Base-by-base conservation (phyloP, 2,113 vertebrate species). In the Cairina moschata region DNA sequence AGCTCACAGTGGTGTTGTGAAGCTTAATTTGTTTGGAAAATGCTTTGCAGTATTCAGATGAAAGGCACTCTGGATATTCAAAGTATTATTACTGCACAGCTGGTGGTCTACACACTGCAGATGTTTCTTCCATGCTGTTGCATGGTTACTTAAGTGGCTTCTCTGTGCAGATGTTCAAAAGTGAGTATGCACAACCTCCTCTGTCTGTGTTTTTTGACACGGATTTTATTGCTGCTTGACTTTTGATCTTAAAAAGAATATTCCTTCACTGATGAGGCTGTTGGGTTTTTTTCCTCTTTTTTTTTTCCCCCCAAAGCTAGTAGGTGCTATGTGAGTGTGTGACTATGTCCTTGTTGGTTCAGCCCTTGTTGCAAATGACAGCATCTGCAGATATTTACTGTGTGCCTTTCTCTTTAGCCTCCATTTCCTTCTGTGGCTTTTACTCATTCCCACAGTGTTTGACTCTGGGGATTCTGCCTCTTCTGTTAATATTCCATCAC, bases 391-490 rank as follows among this genome's bases (percentile, higher is more conserved):
- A 63, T 96, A 94, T 88, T 97, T 97, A 97, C 79, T 89, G 77
- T 74, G 73, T 77, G 69, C 92, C 95, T 96, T 97, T 95, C 96
- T 95, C 95, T 96, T 95, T 90, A 95, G 94, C 90, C 79, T 95
- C 86, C 54, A 88, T 94, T 97, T 97, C 95, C 96, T 96, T 89
- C 94, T 96, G 97, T 96, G 95, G 96, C 91, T 97, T 97, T 96
- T 96, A 83, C 62, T 97, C 28, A 0, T 97, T 97, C 91, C 95
- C 86, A 88, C 90, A 92, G 69, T 77, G 69, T 93, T 83, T 88
- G 72, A 86, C 84, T 93, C 86, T 42, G 26, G 83, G 78, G 69
- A 93, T 48, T 84, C 79, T 68, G 92, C 72, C 73, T 94, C 69
- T 94, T 92, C 93, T 92, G 90, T 85, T 87, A 95, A 66, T 94